phyloP scores from a whole-genome alignment of 2,797 vertebrate species.

The Anomalospiza imberbis region DNA sequence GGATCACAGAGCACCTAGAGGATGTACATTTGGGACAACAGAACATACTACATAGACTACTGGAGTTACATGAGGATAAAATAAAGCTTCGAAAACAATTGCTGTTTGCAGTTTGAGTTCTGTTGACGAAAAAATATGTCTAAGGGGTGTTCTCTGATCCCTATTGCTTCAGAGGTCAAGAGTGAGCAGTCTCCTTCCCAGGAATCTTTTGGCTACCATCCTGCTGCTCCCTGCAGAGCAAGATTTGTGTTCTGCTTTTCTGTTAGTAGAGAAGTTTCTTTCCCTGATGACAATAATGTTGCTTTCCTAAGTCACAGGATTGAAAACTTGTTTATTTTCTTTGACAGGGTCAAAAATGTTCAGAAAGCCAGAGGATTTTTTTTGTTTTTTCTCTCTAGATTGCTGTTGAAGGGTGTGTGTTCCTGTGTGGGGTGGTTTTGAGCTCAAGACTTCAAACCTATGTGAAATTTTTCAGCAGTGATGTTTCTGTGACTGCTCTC shows the following conservation, averaged over 20 bases:
- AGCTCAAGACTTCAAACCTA: background rate
- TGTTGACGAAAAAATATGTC: background rate
- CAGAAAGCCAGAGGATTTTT: background rate
- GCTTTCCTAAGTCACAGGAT: background rate
- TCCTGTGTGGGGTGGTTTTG: background rate
- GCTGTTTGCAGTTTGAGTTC: background rate
- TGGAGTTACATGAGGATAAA: background rate
- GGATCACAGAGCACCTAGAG: background rate
- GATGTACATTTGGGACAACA: background rate
- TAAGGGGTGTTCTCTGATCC: background rate
- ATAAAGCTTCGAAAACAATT: background rate
- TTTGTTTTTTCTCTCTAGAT: background rate
- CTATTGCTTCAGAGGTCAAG: background rate
- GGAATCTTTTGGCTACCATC: background rate
- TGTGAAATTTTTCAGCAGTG: background rate
- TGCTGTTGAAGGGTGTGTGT: background rate
- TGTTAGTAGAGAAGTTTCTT: background rate
- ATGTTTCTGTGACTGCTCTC: background rate
- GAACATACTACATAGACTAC: background rate
- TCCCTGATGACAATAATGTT: background rate
- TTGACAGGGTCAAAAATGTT: background rate
- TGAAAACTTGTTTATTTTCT: background rate
- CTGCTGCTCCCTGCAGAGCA: background rate
- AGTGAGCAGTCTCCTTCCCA: background rate
- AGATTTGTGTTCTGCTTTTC: background rate